Percentiles rank a stretch among this genome's conserved stretches.
Conservation (phyloP, 2,113 vertebrate species). For the Trichomycterus rosablanca region DNA sequence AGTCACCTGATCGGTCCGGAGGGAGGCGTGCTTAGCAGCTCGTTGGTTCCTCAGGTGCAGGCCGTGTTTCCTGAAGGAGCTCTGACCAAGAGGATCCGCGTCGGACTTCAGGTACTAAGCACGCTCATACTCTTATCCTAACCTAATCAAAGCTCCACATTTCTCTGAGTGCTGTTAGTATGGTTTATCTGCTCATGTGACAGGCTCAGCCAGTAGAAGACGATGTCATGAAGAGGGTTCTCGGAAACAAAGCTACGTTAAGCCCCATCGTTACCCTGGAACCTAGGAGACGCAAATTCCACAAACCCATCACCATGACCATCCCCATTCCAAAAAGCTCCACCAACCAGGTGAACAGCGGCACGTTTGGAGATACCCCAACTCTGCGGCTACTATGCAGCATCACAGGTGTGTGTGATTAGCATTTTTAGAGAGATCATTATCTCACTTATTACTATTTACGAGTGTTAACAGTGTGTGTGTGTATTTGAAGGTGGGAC, state of each 20-base stretch:
- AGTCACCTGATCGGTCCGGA: slow-evolving; percentile 93
- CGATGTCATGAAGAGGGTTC: slow-evolving; percentile 84
- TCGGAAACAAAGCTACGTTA: slow-evolving; percentile 93
- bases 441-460: too few relatives aligned
- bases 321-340: slow-evolving; percentile 89
- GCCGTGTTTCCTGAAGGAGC: slow-evolving; percentile 96
- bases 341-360: slow-evolving; percentile 75
- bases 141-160: too few relatives aligned
- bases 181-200: too few relatives aligned
- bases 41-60: slow-evolving; percentile 90
- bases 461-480: too few relatives aligned
- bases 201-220: slow-evolving; percentile 86
- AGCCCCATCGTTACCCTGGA: slow-evolving; percentile 96
- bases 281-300: slow-evolving; percentile 93
- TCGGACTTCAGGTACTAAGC: slow-evolving; percentile 86
- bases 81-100: slow-evolving; percentile 90
- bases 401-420: slow-evolving; percentile 96
- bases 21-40: slow-evolving; percentile 93
- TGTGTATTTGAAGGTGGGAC: too few relatives aligned
- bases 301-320: slow-evolving; percentile 98
- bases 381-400: slow-evolving; percentile 92
- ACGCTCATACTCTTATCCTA: background rate
- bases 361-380: slow-evolving; percentile 84
- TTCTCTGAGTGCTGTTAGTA: too few relatives aligned
- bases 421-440: too few relatives aligned